Percentiles rank a stretch among this genome's conserved stretches.
phyloP scores from a whole-genome alignment of 2,888 invertebrate species.

The Lithosia quadra region DNA sequence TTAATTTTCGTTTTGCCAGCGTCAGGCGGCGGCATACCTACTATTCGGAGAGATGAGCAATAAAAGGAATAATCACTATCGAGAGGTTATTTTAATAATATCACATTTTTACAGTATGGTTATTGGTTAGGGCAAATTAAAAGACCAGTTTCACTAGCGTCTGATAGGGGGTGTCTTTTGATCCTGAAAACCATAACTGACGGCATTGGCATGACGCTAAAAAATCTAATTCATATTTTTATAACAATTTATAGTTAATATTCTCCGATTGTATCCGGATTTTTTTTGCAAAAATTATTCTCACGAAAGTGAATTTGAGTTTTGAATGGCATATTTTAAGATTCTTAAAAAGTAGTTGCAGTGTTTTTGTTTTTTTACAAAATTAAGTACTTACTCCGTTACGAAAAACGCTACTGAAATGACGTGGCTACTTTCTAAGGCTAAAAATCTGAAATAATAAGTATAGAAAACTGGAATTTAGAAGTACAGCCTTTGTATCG shows the following conservation, averaged over 20 bases:
- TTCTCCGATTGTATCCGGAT: too few relatives aligned
- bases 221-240: too few relatives aligned
- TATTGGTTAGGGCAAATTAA: neutral
- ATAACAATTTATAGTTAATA: too few relatives aligned
- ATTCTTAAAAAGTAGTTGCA: neutral
- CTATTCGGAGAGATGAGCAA: neutral
- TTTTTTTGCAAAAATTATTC: too few relatives aligned
- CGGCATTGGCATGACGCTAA: too few relatives aligned
- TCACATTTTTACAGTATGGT: neutral
- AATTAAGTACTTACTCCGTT: neutral
- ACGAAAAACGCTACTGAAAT: too few relatives aligned
- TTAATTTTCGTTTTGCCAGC: constrained; percentile 55
- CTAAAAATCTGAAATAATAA: neutral
- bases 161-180: neutral
- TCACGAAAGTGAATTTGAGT: too few relatives aligned
- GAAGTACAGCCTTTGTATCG: neutral
- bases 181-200: too few relatives aligned
- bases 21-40: constrained; percentile 18
- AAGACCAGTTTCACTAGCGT: neutral
- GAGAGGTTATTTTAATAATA: neutral
- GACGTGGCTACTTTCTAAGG: too few relatives aligned
- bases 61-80: neutral
- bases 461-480: neutral
- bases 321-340: neutral
- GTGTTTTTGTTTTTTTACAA: neutral